phyloP scores from a whole-genome alignment of 2,797 vertebrate species.

The Eulemur coronatus region DNA sequence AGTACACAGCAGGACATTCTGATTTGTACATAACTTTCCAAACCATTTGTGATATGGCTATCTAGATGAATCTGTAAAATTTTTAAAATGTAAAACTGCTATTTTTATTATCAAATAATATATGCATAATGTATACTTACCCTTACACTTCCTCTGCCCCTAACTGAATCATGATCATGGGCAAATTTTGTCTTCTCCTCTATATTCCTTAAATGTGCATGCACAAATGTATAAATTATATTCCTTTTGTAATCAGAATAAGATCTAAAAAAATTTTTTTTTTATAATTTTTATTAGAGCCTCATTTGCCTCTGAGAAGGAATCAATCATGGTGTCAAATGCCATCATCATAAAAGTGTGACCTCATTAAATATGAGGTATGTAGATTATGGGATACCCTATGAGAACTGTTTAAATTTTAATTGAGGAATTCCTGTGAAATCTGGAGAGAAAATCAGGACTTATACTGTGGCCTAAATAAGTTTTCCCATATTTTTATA shows the following conservation, averaged over 20 bases:
- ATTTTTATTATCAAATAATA: neutral
- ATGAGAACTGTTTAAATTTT: neutral
- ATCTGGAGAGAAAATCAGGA: neutral
- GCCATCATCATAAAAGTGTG: neutral
- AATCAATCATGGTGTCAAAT: neutral
- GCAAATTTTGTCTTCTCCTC: neutral
- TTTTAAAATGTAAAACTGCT: neutral
- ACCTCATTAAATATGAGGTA: neutral
- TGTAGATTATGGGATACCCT: too few species aligned
- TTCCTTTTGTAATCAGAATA: neutral
- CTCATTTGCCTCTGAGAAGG: neutral
- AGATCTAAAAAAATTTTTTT: neutral
- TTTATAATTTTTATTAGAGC: neutral
- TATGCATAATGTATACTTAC: neutral
- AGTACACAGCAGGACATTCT: neutral
- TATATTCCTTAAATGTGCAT: neutral
- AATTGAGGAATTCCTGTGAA: neutral
- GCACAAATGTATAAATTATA: neutral
- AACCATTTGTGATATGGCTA: neutral
- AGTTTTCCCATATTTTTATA: neutral
- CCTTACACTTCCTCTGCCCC: neutral
- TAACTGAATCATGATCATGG: neutral
- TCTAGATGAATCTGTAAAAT: neutral
- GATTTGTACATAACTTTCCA: neutral
- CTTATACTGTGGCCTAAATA: neutral